These are phyloP conservation scores for Erebia ligea DNA, from an alignment of 2,888 invertebrate genomes.

Conservation along the genomic window DNA sequence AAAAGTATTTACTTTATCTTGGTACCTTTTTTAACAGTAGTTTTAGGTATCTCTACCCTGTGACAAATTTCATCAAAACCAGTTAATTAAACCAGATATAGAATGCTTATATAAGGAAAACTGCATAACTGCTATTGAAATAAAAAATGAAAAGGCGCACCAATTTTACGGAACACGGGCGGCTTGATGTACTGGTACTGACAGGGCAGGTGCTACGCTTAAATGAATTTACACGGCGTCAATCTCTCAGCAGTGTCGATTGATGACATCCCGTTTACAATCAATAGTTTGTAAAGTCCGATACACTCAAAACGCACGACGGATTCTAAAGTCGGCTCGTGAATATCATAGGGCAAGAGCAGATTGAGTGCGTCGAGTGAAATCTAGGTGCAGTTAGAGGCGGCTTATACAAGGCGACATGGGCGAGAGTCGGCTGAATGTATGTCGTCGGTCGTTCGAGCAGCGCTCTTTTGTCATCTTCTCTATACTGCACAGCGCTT, in stretches of 20 bases:
- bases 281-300: constrained; percentile 32
- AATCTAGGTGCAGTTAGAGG: no score
- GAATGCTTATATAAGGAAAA: no score
- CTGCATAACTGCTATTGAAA: background rate
- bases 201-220: constrained; percentile 48
- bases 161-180: constrained; percentile 20
- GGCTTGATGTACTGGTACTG: constrained; percentile 28
- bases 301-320: background rate
- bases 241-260: constrained; percentile 48
- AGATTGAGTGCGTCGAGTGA: no score
- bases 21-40: no score
- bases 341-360: no score
- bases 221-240: constrained; percentile 60
- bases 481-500: no score
- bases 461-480: no score
- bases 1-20: no score
- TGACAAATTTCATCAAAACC: background rate
- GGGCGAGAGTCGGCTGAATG: no score
- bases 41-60: background rate
- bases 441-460: no score
- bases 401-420: no score
- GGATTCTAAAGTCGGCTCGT: no score
- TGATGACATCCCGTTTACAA: constrained; percentile 46
- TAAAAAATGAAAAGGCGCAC: constrained; percentile 6
- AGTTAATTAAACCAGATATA: background rate